Conservation (phyloP, 2,113 vertebrate species). For the Heloderma charlesbogerti region DNA sequence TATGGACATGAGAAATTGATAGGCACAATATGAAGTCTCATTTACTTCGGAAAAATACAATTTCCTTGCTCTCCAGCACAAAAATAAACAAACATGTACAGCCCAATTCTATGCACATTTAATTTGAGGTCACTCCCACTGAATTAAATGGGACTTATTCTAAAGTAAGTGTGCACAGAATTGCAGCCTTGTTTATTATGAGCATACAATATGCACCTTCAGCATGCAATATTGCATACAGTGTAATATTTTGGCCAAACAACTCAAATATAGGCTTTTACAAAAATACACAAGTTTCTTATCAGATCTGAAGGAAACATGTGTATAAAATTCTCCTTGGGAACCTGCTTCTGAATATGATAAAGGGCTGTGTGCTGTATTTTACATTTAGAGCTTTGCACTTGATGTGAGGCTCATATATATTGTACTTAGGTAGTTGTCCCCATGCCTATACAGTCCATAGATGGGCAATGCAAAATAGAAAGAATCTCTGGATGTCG, state of each 20-base stretch:
- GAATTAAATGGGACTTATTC: background rate
- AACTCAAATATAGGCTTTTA: background rate
- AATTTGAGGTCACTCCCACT: background rate
- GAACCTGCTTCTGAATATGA: background rate
- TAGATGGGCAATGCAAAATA: background rate
- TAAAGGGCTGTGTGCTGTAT: background rate
- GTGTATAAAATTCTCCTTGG: too few species aligned
- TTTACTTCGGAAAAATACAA: background rate
- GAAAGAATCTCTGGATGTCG: background rate
- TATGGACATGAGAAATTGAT: background rate
- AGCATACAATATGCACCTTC: background rate
- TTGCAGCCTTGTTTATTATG: background rate
- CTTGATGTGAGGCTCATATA: background rate
- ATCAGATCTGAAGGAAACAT: background rate
- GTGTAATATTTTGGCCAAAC: background rate
- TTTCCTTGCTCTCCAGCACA: background rate
- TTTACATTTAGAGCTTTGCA: background rate
- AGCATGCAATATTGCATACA: background rate
- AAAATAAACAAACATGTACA: background rate
- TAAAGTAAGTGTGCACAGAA: background rate
- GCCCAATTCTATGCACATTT: background rate
- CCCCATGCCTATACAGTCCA: background rate
- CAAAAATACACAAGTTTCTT: background rate
- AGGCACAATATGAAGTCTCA: slow-evolving; percentile 2
- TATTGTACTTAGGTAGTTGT: background rate